Percentiles rank a stretch among this genome's conserved stretches.
These are phyloP conservation scores for Micoletzkya japonica DNA, from an alignment of 2,888 invertebrate genomes.

Conservation along the genomic window DNA sequence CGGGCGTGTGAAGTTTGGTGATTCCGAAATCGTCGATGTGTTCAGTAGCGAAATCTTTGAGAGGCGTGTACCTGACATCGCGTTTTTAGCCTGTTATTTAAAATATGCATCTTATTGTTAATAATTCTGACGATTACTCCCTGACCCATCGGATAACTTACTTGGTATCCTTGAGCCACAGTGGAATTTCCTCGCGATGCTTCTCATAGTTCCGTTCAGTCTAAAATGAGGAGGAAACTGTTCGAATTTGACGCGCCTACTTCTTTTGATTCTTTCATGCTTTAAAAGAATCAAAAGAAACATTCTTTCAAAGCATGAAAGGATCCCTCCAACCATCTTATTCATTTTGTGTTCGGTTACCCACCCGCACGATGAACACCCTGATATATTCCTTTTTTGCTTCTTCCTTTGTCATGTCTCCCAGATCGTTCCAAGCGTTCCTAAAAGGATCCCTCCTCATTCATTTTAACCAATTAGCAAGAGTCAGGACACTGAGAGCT, in stretches of 20 bases:
- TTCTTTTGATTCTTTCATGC: no score
- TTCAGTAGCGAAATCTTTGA: conserved; percentile 2
- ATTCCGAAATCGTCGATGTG: conserved; percentile 14
- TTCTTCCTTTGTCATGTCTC: conserved; percentile 18
- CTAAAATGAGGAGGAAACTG: no score
- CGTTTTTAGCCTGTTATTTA: background rate
- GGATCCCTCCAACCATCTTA: background rate
- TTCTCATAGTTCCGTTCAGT: conserved; percentile 28
- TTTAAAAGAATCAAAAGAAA: no score
- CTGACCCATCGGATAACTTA: background rate
- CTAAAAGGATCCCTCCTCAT: background rate
- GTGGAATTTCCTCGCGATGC: conserved; percentile 3
- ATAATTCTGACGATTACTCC: no score
- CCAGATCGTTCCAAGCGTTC: conserved; percentile 26
- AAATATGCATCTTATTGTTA: no score
- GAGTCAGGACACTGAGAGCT: no score
- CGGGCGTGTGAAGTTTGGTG: conserved; percentile 7
- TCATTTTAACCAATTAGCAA: no score
- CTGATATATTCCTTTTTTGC: conserved; percentile 17
- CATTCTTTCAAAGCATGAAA: no score
- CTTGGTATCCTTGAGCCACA: conserved; percentile 19
- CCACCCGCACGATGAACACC: conserved; percentile 20
- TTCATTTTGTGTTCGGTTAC: background rate
- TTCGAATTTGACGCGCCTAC: no score
- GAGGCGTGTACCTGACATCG: background rate